Evolutionary conservation across 2,797 vertebrate species (phyloP), one percentile per base, ranked within the genome.

Genomic region (Pipistrellus pygmaeus): DNA sequence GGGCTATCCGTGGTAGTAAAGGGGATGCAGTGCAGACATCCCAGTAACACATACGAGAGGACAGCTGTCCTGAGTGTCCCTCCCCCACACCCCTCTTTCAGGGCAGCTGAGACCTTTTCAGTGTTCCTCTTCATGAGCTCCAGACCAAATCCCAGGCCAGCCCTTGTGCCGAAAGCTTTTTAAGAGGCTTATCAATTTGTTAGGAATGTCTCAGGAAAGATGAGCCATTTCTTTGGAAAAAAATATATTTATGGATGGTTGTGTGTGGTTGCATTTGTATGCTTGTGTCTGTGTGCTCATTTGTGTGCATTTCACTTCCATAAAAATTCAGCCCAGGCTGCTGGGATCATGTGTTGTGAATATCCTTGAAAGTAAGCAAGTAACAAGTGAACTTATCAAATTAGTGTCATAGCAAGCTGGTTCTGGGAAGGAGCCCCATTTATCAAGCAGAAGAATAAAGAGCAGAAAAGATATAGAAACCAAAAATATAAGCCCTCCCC

Each of bases 141-240:
- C 80, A 96, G 94, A 95, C 95, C 95, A 97, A 97, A 96, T 84
- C 85, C 88, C 57, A 95, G 93, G 96, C 94, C 87, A 91, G 48
- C 89, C 92, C 66, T 87, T 92, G 85, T 53, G 91, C 80, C n/a
- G 13, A 93, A 95, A 85, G 86, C 82, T 92, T 96, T 96, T 66
- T 82, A 82, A 80, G 86, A 96, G 85, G 92, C 44, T 80, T 96
- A 25, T 95, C 75, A 78, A 6, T 94, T 91, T 97, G 66, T 95
- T 94, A 87, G 95, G 96, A 97, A 92, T 97, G 97, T 97, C 96
- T 97, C 96, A 97, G 97, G 98, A 98, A 97, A 96, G 95, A 95
- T 55, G 96, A 96, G 96, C 94, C 91, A 96, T 97, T 97, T 97
- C 95, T 93, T 94, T 85, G 76, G 60, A 80, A 75, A 85, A 41